A percentile compares a stretch with the other conserved stretches of the same genome.
Evolutionary conservation across 2,797 vertebrate species (phyloP).

Genomic region (Anguilla marmorata): DNA sequence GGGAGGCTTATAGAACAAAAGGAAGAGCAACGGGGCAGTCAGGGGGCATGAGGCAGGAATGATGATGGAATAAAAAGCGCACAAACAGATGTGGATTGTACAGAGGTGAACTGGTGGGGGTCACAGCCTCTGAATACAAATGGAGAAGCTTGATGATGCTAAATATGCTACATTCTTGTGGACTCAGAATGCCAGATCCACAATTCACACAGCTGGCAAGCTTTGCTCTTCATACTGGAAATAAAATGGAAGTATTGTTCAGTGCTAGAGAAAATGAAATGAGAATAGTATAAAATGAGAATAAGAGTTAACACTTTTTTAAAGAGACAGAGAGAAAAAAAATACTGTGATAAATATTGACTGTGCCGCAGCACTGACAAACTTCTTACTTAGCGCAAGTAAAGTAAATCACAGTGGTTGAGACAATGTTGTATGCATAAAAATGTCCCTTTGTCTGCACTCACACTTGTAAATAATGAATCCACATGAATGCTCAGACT

Average conservation of each 20-base stretch:
- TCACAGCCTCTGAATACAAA: background rate
- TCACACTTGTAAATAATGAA: constrained; percentile 19
- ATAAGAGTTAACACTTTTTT: background rate
- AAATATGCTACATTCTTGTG: background rate
- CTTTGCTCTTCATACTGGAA: background rate
- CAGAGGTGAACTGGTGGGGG: background rate
- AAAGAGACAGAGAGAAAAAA: background rate
- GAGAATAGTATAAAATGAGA: background rate
- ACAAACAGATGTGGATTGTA: background rate
- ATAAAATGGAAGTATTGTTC: background rate
- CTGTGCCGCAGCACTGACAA: background rate
- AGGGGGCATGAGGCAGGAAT: constrained; percentile 23
- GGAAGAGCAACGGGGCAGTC: background rate
- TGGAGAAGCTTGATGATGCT: background rate
- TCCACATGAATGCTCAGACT: background rate
- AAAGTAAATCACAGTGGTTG: background rate
- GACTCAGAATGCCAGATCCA: background rate
- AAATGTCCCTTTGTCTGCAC: constrained; percentile 2
- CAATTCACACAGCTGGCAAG: background rate
- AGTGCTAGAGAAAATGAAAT: background rate
- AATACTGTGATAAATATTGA: background rate
- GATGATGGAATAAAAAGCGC: background rate
- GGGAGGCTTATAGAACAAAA: constrained; percentile 27
- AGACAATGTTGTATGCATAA: background rate
- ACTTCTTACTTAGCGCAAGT: background rate